Base-by-base conservation (phyloP, 2,888 invertebrate species). In the Cerceris rybyensis region DNA sequence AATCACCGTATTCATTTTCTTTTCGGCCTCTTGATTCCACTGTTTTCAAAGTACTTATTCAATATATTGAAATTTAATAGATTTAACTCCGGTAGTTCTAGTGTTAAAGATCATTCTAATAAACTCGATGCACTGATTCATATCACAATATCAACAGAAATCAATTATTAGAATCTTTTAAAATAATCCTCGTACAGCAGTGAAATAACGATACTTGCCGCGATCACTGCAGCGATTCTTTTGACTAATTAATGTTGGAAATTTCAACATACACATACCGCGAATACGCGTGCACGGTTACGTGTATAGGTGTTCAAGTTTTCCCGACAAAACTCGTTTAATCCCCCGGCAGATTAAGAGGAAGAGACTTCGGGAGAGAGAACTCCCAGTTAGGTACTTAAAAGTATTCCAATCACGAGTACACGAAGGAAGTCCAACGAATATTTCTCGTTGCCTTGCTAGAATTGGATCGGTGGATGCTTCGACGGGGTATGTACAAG, bases 401-500 rank as follows among this genome's bases (percentile, higher is more conserved):
- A 82, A 88, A 88, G 88, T 89, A 88, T 88, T 88, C 86, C 88
- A 87, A 88, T 88, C 88, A 84, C 82, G 86, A 82, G 82, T 87
- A 84, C 82, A 78, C 77, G 74, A 71, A 57, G 70, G 57, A 83
- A 86, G 84, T 83, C 83, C 72, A 75, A 72, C 70, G 83, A 86
- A 86, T 86, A 83, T 86, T 86, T 86, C 79, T 79, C 82, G 79
- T 76, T 77, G 78, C 69, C 65, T 55, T 49, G 71, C 28, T 50
- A 71, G 61, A 75, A 83, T 65, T 58, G 82, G 75, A 78, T 76
- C 80, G 80, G 76, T 42, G 54, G 52, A 28, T 68, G 63, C 43
- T 63, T 39, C 28, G 50, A 54, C 46, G 14, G 43, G 17, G 66
- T 54, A 55, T 46, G 49, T 8, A 69, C 49, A 69, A 63, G 50